Base-by-base conservation (phyloP, 2,113 vertebrate species). In the Dasypus novemcinctus region DNA sequence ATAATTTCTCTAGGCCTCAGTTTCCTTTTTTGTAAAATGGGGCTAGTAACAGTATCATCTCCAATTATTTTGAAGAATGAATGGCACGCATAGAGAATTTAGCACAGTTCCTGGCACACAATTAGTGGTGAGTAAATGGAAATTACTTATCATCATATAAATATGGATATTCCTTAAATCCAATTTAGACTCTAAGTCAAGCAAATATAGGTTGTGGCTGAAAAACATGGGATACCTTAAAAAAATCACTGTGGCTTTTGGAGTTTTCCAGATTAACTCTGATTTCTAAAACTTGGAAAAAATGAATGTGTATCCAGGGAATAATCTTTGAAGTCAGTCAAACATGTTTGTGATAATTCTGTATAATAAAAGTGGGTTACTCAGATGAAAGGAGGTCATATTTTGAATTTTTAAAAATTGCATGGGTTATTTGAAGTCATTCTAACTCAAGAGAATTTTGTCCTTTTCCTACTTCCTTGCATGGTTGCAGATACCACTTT, bases 201-300 rank as follows among this genome's bases (percentile, higher is more conserved):
- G 36, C 86, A 94, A 85, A 38, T 75, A 66, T 33, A 68, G 54
- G 31, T 20, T 66, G 7, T 84, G 9, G 3, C 7, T 27, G 46
- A 83, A 15, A 7, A 66, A 87, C 66, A 3, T 57, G 33, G 23
- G 0, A 1, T 25, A 36, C 66, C 25, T 36, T 81, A 74, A 72
- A 7, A 7, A 72, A 38, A 87, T 74, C 20, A 41, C 31, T 78
- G 18, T 7, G 86, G 46, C 38, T 83, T 21, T 83, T 54, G 64
- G 8, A 46, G 23, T 36, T 61, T 90, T 59, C 3, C 20, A 92
- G 36, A 68, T 91, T 43, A 74, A 88, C 12, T 74, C 57, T n/a
- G 41, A 91, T 36, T 87, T 94, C n/a, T 87, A 63, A 87, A 84
- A 75, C 74, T 61, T 96, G 25, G 6, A 68, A 79, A 66, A 66